Conservation (phyloP, 2,797 vertebrate species). For the Microctenopoma lineatum region DNA sequence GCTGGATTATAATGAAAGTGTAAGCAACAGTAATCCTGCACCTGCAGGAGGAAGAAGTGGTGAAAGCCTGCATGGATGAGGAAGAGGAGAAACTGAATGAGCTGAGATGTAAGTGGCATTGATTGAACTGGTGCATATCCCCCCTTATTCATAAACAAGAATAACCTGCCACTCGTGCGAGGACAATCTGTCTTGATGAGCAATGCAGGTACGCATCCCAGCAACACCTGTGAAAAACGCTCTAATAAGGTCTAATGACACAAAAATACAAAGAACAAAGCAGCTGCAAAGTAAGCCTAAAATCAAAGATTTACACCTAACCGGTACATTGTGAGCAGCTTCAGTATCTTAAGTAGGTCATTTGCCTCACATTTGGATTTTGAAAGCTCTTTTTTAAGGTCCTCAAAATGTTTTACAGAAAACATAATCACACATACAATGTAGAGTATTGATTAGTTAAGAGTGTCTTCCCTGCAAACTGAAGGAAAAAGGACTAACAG, state of each 20-base stretch:
- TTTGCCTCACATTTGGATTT: slow-evolving; percentile 32
- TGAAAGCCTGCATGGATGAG: slow-evolving; percentile 11
- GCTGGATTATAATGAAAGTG: slow-evolving; percentile 33
- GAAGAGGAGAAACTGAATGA: slow-evolving; percentile 55
- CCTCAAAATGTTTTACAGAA: slow-evolving; percentile 36
- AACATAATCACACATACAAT: slow-evolving; percentile 40
- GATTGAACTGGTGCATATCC: slow-evolving; percentile 57
- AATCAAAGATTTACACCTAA: slow-evolving; percentile 24
- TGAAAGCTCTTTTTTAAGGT: background rate
- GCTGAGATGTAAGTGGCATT: slow-evolving; percentile 53
- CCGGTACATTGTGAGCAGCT: slow-evolving; percentile 8
- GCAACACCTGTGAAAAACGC: slow-evolving; percentile 44
- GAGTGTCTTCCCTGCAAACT: no score
- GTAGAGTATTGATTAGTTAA: slow-evolving; percentile 47
- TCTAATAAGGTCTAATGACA: slow-evolving; percentile 28
- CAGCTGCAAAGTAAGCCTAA: background rate
- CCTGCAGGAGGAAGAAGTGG: slow-evolving; percentile 33
- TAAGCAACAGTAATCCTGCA: slow-evolving; percentile 36
- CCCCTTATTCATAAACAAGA: slow-evolving; percentile 60
- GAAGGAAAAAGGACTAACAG: background rate
- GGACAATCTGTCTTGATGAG: slow-evolving; percentile 43
- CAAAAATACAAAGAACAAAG: slow-evolving; percentile 5
- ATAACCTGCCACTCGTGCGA: slow-evolving; percentile 43
- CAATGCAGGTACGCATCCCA: slow-evolving; percentile 28
- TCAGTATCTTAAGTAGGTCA: slow-evolving; percentile 23